Percentiles rank a stretch among this genome's conserved stretches.
These are phyloP conservation scores for Tetragnatha versicolor DNA, from an alignment of 1,140 invertebrate genomes.

Conservation along the genomic window DNA sequence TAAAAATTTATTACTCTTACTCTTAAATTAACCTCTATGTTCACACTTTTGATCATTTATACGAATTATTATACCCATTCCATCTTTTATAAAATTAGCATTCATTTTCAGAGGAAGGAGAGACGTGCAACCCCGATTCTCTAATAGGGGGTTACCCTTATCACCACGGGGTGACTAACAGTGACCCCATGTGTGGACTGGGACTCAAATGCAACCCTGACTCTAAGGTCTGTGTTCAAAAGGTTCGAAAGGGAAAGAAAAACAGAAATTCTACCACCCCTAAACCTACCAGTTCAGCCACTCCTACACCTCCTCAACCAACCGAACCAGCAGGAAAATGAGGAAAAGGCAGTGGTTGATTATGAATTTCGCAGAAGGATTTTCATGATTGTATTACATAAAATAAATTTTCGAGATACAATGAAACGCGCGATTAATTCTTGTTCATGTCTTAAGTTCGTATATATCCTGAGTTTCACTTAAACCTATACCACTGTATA, in stretches of 20 bases:
- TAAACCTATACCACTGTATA: no score
- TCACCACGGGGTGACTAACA: background rate
- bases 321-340: background rate
- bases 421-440: no score
- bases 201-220: background rate
- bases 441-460: no score
- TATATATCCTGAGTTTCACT: no score
- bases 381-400: background rate
- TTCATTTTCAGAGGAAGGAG: background rate
- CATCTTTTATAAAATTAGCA: no score
- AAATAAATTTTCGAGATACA: no score
- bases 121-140: background rate
- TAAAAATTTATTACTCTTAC: no score
- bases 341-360: background rate
- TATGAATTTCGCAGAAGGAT: background rate
- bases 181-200: background rate
- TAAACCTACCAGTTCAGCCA: background rate
- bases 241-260: background rate
- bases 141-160: background rate
- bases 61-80: no score
- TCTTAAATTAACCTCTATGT: no score
- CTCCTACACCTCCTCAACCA: background rate
- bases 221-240: background rate
- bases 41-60: no score
- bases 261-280: no score